phyloP scores from a whole-genome alignment of 2,888 invertebrate genomes.

The Philaethria dido region DNA sequence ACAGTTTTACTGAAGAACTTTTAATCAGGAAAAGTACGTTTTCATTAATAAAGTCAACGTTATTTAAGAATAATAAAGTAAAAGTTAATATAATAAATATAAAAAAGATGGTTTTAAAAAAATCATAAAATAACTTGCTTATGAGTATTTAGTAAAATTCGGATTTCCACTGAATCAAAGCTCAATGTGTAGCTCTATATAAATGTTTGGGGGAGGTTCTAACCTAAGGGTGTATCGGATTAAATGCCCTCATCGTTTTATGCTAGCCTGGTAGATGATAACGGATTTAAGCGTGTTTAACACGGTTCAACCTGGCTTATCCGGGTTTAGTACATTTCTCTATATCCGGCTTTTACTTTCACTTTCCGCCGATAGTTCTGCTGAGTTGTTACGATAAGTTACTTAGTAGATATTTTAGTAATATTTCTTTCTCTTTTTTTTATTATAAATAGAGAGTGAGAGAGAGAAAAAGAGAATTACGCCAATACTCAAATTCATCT shows the following conservation, averaged over 20 bases:
- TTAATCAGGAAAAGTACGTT: neutral
- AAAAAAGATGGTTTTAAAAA: neutral
- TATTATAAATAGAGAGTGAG: neutral
- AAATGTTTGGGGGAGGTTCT: neutral
- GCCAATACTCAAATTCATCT: too few species aligned
- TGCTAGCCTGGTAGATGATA: constrained; percentile 71
- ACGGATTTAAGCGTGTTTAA: constrained; percentile 77
- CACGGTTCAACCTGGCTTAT: constrained; percentile 69
- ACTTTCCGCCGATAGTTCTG: neutral
- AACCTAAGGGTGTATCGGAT: constrained; percentile 52
- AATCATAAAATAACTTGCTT: too few species aligned
- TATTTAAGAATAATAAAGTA: neutral
- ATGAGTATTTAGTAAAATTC: neutral
- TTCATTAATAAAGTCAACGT: neutral
- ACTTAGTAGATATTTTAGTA: too few species aligned
- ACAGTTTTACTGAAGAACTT: neutral
- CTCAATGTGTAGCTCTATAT: neutral
- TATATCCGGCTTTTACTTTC: constrained; percentile 24
- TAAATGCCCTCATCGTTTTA: constrained; percentile 55
- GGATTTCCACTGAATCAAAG: neutral
- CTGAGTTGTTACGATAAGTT: too few species aligned
- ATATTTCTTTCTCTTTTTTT: too few species aligned
- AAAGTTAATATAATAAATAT: neutral
- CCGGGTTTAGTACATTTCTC: constrained; percentile 47
- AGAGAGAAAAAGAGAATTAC: too few species aligned